Evolutionary conservation across 2,888 invertebrate species (phyloP).

Genomic region (Junonia oenone): DNA sequence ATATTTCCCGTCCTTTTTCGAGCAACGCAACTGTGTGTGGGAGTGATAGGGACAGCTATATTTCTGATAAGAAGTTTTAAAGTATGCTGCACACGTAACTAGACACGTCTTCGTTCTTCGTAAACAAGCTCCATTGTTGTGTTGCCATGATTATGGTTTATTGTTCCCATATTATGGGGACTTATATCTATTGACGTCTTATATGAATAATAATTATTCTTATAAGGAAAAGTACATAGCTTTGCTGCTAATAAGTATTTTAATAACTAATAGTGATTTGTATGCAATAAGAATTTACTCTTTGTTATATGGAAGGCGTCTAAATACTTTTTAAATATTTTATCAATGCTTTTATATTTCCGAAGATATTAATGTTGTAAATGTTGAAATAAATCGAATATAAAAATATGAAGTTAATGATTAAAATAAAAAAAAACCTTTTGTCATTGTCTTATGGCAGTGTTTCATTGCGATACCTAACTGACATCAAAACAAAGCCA

Average conservation of each 20-base stretch:
- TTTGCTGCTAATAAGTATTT: not conserved
- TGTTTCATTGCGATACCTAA: no score
- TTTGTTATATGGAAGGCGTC: no score
- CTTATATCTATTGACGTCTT: not conserved
- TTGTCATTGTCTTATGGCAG: no score
- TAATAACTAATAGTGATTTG: not conserved
- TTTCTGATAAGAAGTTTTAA: constrained; percentile 54
- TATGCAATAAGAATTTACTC: no score
- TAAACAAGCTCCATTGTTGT: constrained; percentile 62
- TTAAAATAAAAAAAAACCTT: no score
- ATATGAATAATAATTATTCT: not conserved
- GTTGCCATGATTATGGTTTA: constrained; percentile 47
- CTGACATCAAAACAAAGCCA: no score
- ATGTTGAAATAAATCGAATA: no score
- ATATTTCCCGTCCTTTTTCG: constrained; percentile 54
- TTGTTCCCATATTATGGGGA: constrained; percentile 24
- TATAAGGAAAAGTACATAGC: not conserved
- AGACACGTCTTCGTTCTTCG: constrained; percentile 75
- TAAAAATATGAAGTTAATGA: no score
- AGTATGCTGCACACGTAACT: constrained; percentile 72
- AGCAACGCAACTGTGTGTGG: constrained; percentile 20
- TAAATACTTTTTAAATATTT: not conserved
- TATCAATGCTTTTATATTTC: not conserved
- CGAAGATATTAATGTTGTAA: no score
- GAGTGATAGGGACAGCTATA: constrained; percentile 53